Base-by-base conservation (phyloP, 2,888 invertebrate species). In the Rhopalosiphum nymphaeae region DNA sequence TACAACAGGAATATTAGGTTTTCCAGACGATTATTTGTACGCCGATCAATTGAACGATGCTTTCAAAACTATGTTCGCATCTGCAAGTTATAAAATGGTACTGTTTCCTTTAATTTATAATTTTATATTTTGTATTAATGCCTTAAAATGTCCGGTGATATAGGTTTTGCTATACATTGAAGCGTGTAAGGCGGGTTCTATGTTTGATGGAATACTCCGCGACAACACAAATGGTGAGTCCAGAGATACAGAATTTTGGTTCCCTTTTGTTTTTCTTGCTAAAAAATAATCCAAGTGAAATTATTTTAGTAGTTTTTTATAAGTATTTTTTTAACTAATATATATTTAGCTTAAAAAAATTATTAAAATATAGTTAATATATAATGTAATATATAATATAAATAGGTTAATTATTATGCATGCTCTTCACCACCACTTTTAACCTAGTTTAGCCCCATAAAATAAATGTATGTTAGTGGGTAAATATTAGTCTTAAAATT, bases 121-220 rank as follows among this genome's bases (percentile, higher is more conserved):
- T 67, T 89, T 13, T 84, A 29, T 86, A 46, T 44, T 86, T 16
- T 29, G 29, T 53, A 5, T 46, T 86, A 16, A n/a, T 78, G 16
- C 2, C 5, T 46, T 46, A 2, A 46, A 86, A 86, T 46, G 5
- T 13, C 2, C 7, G 44, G 13, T 46, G 29, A 29, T 29, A 29
- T 95, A 97, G 96, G 95, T 97, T 96, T 96, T 97, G 53, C 95
- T 97, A 94, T 97, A 97, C 95, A 95, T 97, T 94, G 97, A 97
- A 95, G 97, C 97, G 5, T 97, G 97, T 95, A 96, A 97, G 95
- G 96, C 97, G 67, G 97, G 97, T 42, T 97, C 97, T 13, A 97
- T 97, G 96, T 97, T 97, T 95, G 96, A 96, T 84, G 95, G 96
- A 56, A 95, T 97, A 26, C 95, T 97, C 56, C 96, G 96, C 0